Evolutionary conservation across 2,888 invertebrate species (phyloP).

Genomic region (Dicranocentrus wangi): DNA sequence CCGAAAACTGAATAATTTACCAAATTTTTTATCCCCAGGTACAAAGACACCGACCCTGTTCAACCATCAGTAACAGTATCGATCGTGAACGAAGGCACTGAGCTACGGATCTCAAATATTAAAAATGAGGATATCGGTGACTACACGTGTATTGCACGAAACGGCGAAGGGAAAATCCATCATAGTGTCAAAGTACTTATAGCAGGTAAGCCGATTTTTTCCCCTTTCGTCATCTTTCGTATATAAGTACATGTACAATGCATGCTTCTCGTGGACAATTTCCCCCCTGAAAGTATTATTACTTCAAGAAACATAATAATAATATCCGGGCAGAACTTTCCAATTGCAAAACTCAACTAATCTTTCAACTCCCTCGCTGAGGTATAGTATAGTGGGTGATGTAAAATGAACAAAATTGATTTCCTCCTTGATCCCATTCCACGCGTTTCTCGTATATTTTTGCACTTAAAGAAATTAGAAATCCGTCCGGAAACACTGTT

Average conservation of each 20-base stretch:
- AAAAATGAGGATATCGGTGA: constrained; percentile 84
- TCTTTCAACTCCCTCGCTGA: too few species aligned
- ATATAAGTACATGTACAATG: too few species aligned
- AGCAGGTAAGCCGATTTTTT: constrained; percentile 79
- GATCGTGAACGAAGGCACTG: constrained; percentile 95
- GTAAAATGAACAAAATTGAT: constrained; percentile 43
- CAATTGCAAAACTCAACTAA: too few species aligned
- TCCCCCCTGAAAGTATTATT: too few species aligned
- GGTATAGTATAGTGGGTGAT: too few species aligned
- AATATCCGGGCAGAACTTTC: too few species aligned
- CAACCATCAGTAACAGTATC: constrained; percentile 72
- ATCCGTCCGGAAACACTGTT: not conserved
- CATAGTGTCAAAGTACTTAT: constrained; percentile 96
- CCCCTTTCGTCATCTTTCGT: constrained; percentile 1
- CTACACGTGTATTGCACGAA: constrained; percentile 89
- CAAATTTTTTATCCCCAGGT: too few species aligned
- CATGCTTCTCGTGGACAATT: too few species aligned
- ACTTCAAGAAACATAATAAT: too few species aligned
- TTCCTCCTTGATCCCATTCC: constrained; percentile 2
- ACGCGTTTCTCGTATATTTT: constrained; percentile 27
- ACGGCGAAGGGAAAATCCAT: constrained; percentile 96
- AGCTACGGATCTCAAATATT: constrained; percentile 92
- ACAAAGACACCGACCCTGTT: constrained; percentile 73
- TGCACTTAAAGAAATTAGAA: constrained; percentile 59
- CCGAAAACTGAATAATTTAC: too few species aligned